phyloP scores from a whole-genome alignment of 2,797 vertebrate genomes.

The Propithecus perrieri region DNA sequence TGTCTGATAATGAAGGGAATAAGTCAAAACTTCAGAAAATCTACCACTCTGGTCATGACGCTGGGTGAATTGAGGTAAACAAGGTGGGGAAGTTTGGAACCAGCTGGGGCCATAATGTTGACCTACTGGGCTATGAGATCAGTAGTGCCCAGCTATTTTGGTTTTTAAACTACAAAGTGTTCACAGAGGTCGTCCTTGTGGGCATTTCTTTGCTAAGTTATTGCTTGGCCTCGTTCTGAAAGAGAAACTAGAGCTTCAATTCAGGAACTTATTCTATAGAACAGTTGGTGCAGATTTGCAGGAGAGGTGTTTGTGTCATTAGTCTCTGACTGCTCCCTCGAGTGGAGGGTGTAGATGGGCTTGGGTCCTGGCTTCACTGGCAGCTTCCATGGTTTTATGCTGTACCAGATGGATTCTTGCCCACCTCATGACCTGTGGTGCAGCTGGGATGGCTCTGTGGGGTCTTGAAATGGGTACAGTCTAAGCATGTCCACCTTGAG shows the following conservation, averaged over 20 bases:
- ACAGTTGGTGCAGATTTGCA: not conserved
- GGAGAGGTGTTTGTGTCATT: not conserved
- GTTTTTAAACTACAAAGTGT: conserved; percentile 42
- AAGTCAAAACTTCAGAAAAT: not conserved
- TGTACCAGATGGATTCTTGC: not conserved
- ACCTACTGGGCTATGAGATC: conserved; percentile 10
- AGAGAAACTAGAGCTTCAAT: not conserved
- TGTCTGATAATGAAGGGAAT: not conserved
- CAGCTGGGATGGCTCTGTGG: not conserved
- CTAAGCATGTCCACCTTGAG: not conserved
- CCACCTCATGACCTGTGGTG: not conserved
- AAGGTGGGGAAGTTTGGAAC: not conserved
- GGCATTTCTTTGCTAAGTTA: not conserved
- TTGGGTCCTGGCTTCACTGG: not conserved
- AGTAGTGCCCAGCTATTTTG: conserved; percentile 22
- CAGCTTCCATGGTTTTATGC: not conserved
- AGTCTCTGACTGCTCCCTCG: not conserved
- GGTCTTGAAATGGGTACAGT: not conserved
- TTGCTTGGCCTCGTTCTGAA: conserved; percentile 4
- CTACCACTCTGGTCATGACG: not conserved
- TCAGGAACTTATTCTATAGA: not conserved
- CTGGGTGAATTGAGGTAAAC: not conserved
- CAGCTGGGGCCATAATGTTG: not conserved
- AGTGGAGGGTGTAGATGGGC: too few species aligned
- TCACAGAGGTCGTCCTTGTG: not conserved